Evolutionary conservation across 2,113 vertebrate genomes (phyloP).

Genomic region (Salvelinus fontinalis): DNA sequence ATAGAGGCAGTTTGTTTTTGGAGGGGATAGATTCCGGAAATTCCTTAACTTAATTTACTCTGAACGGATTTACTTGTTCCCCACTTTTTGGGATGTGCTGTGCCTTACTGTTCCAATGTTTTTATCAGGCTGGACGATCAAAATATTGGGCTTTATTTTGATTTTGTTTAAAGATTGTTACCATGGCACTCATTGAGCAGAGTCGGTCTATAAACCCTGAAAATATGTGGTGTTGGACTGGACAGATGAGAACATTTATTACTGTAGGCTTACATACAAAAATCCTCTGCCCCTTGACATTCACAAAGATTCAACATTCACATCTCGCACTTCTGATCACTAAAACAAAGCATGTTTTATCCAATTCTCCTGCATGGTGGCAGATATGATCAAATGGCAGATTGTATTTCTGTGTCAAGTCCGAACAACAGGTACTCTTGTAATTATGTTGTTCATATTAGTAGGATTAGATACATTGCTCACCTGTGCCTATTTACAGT

Average conservation of each 20-base stretch:
- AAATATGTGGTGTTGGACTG: background rate
- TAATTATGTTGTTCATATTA: no score
- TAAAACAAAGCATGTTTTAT: background rate
- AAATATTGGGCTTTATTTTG: background rate
- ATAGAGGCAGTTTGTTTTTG: conserved; percentile 8
- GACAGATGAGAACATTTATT: background rate
- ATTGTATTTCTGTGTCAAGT: no score
- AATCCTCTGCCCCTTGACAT: background rate
- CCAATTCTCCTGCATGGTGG: no score
- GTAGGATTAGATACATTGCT: no score
- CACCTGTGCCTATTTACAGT: no score
- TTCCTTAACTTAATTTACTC: conserved; percentile 29
- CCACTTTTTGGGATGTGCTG: background rate
- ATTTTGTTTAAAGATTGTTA: background rate
- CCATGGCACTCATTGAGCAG: background rate
- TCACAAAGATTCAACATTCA: background rate
- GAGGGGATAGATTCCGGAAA: conserved; percentile 28
- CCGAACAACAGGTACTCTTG: no score
- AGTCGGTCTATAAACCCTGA: background rate
- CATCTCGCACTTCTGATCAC: background rate
- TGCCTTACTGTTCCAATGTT: background rate
- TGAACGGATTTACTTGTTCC: background rate
- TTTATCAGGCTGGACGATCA: background rate
- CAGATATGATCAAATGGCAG: no score
- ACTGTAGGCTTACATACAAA: background rate